Evolutionary conservation across 2,888 invertebrate species (phyloP).

Genomic region (Odontocolon sp.): DNA sequence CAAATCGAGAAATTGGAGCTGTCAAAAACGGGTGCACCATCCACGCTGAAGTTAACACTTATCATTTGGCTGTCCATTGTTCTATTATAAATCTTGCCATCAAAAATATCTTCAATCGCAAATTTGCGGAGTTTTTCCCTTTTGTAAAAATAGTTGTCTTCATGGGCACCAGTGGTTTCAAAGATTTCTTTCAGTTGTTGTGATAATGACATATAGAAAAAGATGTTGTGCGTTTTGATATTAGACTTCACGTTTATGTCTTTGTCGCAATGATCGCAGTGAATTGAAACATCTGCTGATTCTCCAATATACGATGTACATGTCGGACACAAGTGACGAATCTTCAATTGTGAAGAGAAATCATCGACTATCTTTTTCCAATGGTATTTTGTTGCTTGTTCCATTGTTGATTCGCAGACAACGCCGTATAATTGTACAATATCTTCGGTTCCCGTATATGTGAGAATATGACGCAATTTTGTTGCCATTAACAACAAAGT

Average conservation of each 20-base stretch:
- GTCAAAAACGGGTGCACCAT: slow-evolving; percentile 43
- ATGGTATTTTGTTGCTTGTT: neutral
- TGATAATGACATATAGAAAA: neutral
- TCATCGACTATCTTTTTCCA: neutral
- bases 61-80: slow-evolving; percentile 1
- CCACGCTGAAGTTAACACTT: slow-evolving; percentile 28
- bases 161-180: neutral
- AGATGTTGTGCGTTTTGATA: neutral
- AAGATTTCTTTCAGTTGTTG: neutral
- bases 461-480: neutral
- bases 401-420: neutral
- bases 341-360: neutral
- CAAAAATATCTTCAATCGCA: neutral
- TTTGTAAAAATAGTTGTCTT: neutral
- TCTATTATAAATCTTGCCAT: neutral
- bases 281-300: neutral
- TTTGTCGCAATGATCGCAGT: neutral
- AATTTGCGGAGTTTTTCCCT: neutral
- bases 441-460: neutral
- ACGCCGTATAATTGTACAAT: neutral
- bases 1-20: slow-evolving; percentile 44
- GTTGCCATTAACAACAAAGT: neutral
- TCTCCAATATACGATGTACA: neutral
- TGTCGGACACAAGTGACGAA: neutral
- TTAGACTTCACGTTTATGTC: neutral